A percentile compares a stretch with the other conserved stretches of the same genome.
phyloP scores from a whole-genome alignment of 2,888 invertebrate species.

The Xestia c-nigrum region DNA sequence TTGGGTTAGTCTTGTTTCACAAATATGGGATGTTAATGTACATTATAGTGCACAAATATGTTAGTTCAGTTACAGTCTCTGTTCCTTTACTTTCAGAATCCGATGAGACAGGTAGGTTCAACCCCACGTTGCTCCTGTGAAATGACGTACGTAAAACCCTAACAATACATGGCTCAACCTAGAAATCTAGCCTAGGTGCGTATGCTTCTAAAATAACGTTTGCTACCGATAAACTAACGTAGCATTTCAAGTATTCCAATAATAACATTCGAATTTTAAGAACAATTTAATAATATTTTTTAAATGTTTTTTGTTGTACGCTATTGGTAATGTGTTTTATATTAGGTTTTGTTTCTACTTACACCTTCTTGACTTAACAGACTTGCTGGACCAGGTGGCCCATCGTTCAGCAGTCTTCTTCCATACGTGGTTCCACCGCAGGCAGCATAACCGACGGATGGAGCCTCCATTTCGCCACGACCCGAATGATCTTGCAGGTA shows the following conservation, averaged over 20 bases:
- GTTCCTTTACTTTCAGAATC: not conserved
- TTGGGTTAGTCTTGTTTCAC: not conserved
- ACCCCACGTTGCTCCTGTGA: not conserved
- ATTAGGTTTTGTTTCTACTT: slow-evolving; percentile 41
- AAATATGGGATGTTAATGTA: not conserved
- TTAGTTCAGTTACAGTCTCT: not conserved
- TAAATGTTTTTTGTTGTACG: not conserved
- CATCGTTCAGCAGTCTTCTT: slow-evolving; percentile 78
- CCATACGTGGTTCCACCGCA: slow-evolving; percentile 78
- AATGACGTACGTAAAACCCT: not conserved
- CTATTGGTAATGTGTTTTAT: not conserved
- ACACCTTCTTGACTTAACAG: slow-evolving; percentile 73
- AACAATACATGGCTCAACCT: not conserved
- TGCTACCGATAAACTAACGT: not conserved
- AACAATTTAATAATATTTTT: not conserved
- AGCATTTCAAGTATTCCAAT: not conserved
- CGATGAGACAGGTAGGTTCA: not conserved
- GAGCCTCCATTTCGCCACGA: slow-evolving; percentile 70
- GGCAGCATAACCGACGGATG: slow-evolving; percentile 72
- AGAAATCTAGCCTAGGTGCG: not conserved
- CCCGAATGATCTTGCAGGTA: slow-evolving; percentile 66
- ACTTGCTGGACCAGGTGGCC: slow-evolving; percentile 73
- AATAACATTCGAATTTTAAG: not conserved
- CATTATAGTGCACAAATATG: not conserved
- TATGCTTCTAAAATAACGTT: no score